Conservation (phyloP, 2,113 vertebrate species). For the Thamnaconus septentrionalis region DNA sequence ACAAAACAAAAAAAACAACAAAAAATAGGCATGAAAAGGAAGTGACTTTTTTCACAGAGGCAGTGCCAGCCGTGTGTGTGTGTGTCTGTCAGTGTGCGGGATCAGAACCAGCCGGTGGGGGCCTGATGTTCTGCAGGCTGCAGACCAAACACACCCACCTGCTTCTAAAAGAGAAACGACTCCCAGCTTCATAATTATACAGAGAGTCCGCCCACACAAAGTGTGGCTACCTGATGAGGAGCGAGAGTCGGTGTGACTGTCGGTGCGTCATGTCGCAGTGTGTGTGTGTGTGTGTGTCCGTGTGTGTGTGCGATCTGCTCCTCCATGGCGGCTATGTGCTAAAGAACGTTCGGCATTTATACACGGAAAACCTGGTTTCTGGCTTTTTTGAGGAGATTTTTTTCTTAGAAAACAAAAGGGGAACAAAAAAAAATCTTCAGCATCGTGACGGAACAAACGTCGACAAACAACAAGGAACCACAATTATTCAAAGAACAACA, state of each 20-base stretch:
- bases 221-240: slow-evolving; percentile 67
- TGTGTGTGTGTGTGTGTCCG: slow-evolving; percentile 13
- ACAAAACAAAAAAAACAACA: slow-evolving; percentile 15
- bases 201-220: slow-evolving; percentile 61
- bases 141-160: slow-evolving; percentile 62
- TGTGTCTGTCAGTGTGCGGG: slow-evolving; percentile 13
- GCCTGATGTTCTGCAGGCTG: slow-evolving; percentile 49
- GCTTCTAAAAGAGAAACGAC: slow-evolving; percentile 64
- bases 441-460: slow-evolving; percentile 31
- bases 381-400: slow-evolving; percentile 19
- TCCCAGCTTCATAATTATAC: slow-evolving; percentile 64
- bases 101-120: slow-evolving; percentile 37
- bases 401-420: slow-evolving; percentile 25
- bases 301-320: slow-evolving; percentile 46
- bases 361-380: slow-evolving; percentile 64
- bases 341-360: slow-evolving; percentile 59
- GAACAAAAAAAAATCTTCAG: slow-evolving; percentile 27
- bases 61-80: slow-evolving; percentile 40
- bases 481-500: slow-evolving; percentile 47
- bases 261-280: slow-evolving; percentile 7
- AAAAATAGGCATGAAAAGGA: slow-evolving; percentile 10
- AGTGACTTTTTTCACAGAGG: slow-evolving; percentile 56
- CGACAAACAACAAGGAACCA: slow-evolving; percentile 30
- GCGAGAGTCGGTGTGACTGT: slow-evolving; percentile 33
- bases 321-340: slow-evolving; percentile 61